A percentile compares a stretch with the other conserved stretches of the same genome.
Evolutionary conservation across 2,797 vertebrate species (phyloP).

Genomic region (Squalus acanthias): DNA sequence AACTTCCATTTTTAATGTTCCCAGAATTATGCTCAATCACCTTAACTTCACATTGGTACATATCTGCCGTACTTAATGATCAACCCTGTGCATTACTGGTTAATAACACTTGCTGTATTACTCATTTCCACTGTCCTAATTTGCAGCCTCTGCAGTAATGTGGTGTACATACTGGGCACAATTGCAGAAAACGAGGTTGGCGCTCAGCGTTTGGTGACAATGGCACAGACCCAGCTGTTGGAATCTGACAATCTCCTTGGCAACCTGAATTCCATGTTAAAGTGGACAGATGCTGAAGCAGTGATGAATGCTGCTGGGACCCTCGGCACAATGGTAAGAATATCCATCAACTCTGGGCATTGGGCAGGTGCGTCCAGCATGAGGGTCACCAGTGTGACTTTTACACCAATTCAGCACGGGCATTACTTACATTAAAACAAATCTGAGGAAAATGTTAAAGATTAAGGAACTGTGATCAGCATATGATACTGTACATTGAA

Average conservation of each 20-base stretch:
- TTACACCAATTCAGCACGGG: neutral
- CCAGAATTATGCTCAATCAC: neutral
- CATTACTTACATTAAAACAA: neutral
- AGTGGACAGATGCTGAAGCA: constrained; percentile 46
- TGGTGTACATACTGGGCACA: constrained; percentile 46
- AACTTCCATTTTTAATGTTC: neutral
- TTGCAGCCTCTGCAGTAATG: constrained; percentile 47
- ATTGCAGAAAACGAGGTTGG: constrained; percentile 47
- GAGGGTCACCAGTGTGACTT: neutral
- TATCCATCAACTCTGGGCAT: neutral
- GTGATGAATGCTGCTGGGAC: constrained; percentile 51
- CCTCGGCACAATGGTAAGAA: constrained; percentile 50
- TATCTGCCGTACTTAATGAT: neutral
- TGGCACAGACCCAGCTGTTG: constrained; percentile 20
- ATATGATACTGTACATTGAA: neutral
- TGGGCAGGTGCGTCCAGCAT: neutral
- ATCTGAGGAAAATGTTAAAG: neutral
- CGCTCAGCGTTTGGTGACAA: constrained; percentile 42
- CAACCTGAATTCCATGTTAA: constrained; percentile 46
- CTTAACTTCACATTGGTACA: neutral
- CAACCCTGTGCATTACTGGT: neutral
- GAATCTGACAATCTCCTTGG: constrained; percentile 42
- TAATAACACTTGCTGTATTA: neutral
- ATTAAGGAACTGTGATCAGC: neutral
- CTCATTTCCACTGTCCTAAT: neutral